phyloP scores from a whole-genome alignment of 2,113 vertebrate species.

The Arenaria interpres region DNA sequence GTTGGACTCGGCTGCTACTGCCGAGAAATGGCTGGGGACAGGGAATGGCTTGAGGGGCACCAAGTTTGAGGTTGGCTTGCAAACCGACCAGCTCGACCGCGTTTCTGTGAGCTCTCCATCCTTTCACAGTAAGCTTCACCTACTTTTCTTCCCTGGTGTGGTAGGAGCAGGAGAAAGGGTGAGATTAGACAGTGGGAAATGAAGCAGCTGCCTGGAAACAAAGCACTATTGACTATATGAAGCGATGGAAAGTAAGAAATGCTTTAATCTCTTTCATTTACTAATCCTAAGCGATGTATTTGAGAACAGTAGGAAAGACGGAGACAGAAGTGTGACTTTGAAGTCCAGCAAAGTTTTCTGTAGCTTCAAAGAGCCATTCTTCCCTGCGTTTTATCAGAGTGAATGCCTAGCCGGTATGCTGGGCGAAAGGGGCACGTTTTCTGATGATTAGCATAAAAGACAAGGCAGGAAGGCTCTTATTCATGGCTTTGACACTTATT shows the following conservation, averaged over 20 bases:
- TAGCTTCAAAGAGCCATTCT: conserved; percentile 41
- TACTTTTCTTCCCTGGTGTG: accelerated
- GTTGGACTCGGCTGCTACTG: background rate
- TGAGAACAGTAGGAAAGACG: conserved; percentile 20
- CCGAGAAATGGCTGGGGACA: background rate
- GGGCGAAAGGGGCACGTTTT: background rate
- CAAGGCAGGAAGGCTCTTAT: background rate
- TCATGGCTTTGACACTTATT: conserved; percentile 29
- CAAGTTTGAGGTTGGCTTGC: background rate
- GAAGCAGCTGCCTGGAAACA: conserved; percentile 25
- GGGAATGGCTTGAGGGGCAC: background rate
- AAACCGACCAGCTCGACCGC: accelerated
- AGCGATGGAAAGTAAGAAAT: background rate
- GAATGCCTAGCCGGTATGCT: background rate
- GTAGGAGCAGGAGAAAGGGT: background rate
- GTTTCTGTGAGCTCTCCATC: background rate
- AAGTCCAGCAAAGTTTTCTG: background rate
- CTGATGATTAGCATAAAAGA: background rate
- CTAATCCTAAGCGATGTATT: conserved; percentile 33
- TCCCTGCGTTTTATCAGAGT: background rate
- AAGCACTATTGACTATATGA: background rate
- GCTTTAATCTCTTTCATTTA: conserved; percentile 42
- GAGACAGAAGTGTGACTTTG: conserved; percentile 22
- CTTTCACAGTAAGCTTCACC: background rate
- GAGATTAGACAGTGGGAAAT: background rate